These are phyloP conservation scores for Atta colombica DNA, from an alignment of 1,140 invertebrate genomes.

Conservation along the genomic window DNA sequence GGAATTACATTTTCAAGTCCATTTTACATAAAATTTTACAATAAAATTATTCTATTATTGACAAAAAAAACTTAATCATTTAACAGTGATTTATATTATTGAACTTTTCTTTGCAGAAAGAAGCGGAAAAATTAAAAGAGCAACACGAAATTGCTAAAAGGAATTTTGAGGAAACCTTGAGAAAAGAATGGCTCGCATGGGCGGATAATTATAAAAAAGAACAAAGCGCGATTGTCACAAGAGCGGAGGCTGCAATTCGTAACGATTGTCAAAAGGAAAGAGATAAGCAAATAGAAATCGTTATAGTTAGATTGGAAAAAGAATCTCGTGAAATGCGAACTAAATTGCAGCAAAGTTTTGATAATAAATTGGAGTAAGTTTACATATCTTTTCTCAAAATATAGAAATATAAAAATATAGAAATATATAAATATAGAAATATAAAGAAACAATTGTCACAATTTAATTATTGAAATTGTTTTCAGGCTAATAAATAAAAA, in stretches of 20 bases:
- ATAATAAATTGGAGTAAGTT: conserved; percentile 88
- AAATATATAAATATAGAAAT: background rate
- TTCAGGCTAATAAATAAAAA: conserved; percentile 91
- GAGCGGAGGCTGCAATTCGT: conserved; percentile 88
- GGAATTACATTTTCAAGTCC: conserved; percentile 77
- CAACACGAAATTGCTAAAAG: conserved; percentile 87
- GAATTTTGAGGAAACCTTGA: conserved; percentile 86
- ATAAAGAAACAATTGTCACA: conserved; percentile 34
- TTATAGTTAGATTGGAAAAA: conserved; percentile 89
- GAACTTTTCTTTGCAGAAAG: conserved; percentile 75
- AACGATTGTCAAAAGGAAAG: conserved; percentile 88
- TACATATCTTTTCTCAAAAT: too few species aligned
- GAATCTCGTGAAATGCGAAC: conserved; percentile 86
- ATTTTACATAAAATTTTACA: too few species aligned
- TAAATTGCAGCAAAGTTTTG: conserved; percentile 87
- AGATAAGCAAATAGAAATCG: conserved; percentile 90
- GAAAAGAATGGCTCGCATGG: conserved; percentile 88
- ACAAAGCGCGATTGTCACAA: conserved; percentile 86
- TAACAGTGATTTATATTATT: conserved; percentile 10
- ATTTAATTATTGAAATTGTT: conserved; percentile 35
- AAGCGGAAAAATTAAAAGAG: conserved; percentile 79
- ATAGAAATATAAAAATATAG: background rate
- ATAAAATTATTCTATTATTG: conserved; percentile 6
- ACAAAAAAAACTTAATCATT: background rate
- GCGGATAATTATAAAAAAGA: conserved; percentile 88